phyloP scores from a whole-genome alignment of 2,888 invertebrate species.

The Idaea straminata region DNA sequence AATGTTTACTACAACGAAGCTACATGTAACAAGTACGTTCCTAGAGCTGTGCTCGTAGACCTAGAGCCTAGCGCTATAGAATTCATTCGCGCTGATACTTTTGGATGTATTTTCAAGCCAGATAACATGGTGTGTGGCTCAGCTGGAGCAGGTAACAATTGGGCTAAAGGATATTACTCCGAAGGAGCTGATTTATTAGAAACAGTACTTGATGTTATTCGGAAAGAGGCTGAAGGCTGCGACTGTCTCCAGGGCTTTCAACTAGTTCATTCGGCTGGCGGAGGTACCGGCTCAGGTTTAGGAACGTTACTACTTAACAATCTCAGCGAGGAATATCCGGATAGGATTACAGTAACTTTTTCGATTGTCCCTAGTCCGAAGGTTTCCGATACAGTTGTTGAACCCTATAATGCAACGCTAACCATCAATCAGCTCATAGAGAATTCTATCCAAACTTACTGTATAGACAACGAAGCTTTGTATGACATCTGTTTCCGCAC shows the following conservation, averaged over 20 bases:
- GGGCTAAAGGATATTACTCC: constrained; percentile 84
- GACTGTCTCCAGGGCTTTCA: constrained; percentile 85
- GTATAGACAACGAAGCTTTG: constrained; percentile 88
- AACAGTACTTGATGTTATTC: constrained; percentile 77
- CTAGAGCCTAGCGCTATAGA: constrained; percentile 79
- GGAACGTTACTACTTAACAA: constrained; percentile 84
- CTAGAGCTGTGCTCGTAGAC: constrained; percentile 62
- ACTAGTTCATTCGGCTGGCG: constrained; percentile 84
- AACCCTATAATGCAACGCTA: constrained; percentile 85
- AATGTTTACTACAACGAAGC: constrained; percentile 89
- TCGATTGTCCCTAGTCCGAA: constrained; percentile 86
- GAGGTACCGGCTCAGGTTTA: constrained; percentile 87
- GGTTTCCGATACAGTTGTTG: constrained; percentile 85
- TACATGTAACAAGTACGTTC: constrained; percentile 55
- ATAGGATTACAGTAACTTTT: constrained; percentile 84
- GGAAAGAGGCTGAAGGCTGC: constrained; percentile 83
- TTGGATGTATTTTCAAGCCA: constrained; percentile 84
- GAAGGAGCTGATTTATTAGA: constrained; percentile 83
- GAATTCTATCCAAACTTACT: constrained; percentile 82
- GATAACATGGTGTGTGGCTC: constrained; percentile 85
- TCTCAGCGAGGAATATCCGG: constrained; percentile 86
- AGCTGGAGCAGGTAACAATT: constrained; percentile 80
- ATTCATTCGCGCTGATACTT: constrained; percentile 81
- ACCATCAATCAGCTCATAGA: constrained; percentile 84
- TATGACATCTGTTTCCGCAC: constrained; percentile 90